A percentile compares a stretch with the other conserved stretches of the same genome.
Evolutionary conservation across 2,797 vertebrate species (phyloP).

Genomic region (Xiphophorus birchmanni): DNA sequence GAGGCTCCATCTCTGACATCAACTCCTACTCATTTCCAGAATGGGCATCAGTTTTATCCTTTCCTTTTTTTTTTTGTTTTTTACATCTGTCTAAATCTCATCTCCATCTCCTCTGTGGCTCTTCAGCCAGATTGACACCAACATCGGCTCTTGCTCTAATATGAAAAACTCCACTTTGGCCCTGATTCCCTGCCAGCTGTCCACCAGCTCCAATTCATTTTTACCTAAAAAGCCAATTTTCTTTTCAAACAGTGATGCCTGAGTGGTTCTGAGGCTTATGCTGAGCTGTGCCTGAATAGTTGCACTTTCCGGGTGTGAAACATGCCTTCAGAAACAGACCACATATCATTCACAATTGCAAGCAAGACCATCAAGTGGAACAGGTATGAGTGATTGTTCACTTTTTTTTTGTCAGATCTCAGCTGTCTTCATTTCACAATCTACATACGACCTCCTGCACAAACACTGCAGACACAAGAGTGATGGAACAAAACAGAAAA

Average conservation of each 20-base stretch:
- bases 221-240: constrained; percentile 25
- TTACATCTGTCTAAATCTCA: constrained; percentile 47
- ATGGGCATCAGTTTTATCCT: constrained; percentile 45
- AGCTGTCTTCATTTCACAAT: not conserved
- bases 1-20: constrained; percentile 65
- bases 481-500: not conserved
- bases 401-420: not conserved
- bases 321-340: not conserved
- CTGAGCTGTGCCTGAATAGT: constrained; percentile 25
- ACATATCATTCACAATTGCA: not conserved
- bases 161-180: constrained; percentile 49
- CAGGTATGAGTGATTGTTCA: not conserved
- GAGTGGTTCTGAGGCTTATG: constrained; percentile 7
- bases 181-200: constrained; percentile 39
- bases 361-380: not conserved
- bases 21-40: constrained; percentile 68
- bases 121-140: constrained; percentile 51
- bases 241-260: constrained; percentile 18
- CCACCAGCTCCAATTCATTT: constrained; percentile 49
- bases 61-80: constrained; percentile 40
- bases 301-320: not conserved
- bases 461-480: not conserved
- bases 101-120: constrained; percentile 43
- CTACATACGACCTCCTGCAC: not conserved
- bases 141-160: constrained; percentile 32